Percentiles rank a stretch among this genome's conserved stretches.
These are phyloP conservation scores for Epicampocera succincta DNA, from an alignment of 2,888 invertebrate species.

Conservation along the genomic window DNA sequence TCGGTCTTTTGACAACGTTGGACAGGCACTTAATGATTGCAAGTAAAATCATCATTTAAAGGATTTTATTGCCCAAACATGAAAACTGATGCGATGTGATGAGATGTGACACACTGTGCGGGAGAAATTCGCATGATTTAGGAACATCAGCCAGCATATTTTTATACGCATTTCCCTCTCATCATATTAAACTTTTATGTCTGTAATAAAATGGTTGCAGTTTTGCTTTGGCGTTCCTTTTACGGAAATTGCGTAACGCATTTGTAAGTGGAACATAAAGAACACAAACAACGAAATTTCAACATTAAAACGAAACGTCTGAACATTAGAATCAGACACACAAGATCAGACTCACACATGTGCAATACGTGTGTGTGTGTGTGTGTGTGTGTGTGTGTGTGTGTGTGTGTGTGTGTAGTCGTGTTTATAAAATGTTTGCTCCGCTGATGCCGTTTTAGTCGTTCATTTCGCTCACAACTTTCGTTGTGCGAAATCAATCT, in stretches of 20 bases:
- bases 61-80: too few relatives aligned
- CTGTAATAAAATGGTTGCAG: background rate
- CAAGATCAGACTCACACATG: slow-evolving; percentile 15
- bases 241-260: slow-evolving; percentile 47
- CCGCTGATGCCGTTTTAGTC: too few relatives aligned
- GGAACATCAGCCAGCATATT: slow-evolving; percentile 60
- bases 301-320: slow-evolving; percentile 6
- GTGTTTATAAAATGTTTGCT: background rate
- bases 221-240: slow-evolving; percentile 32
- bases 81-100: too few relatives aligned
- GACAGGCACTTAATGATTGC: too few relatives aligned
- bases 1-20: too few relatives aligned
- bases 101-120: too few relatives aligned
- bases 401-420: slow-evolving; percentile 9
- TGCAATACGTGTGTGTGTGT: slow-evolving; percentile 2
- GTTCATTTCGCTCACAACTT: too few relatives aligned
- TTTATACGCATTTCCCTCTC: slow-evolving; percentile 12
- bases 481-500: too few relatives aligned
- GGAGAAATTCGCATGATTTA: slow-evolving; percentile 30
- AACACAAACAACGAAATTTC: background rate
- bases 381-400: background rate
- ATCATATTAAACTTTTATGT: slow-evolving; percentile 29
- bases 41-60: too few relatives aligned
- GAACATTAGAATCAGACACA: slow-evolving; percentile 6
- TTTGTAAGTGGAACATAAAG: slow-evolving; percentile 11